A percentile compares a stretch with the other conserved stretches of the same genome.
Conservation (phyloP, 2,113 vertebrate species). For the Syngnathus scovelli region DNA sequence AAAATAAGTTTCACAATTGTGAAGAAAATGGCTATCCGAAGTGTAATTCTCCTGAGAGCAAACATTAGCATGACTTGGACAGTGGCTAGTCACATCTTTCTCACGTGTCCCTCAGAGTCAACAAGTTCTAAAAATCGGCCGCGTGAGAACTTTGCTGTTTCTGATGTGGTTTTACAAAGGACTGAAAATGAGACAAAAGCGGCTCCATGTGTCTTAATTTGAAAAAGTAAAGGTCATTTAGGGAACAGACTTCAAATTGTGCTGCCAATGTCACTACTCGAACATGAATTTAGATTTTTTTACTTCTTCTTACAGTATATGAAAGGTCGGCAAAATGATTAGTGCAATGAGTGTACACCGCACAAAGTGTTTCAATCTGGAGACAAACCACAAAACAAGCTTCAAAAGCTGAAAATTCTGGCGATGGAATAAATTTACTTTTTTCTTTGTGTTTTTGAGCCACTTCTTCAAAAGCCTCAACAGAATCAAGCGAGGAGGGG, state of each 20-base stretch:
- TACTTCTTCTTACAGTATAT: neutral
- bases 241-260: neutral
- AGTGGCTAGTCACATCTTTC: neutral
- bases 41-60: neutral
- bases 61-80: no score
- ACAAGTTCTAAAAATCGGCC: neutral
- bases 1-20: neutral
- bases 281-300: neutral
- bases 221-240: neutral
- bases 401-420: no score
- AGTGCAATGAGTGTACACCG: no score
- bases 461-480: no score
- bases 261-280: conserved; percentile 5
- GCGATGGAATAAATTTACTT: no score
- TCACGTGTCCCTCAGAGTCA: neutral
- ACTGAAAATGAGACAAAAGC: neutral
- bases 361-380: no score
- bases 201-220: neutral
- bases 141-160: neutral
- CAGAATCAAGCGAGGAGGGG: no score
- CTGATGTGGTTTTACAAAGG: neutral
- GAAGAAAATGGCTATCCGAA: neutral
- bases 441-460: no score
- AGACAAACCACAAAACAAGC: no score
- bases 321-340: neutral